Evolutionary conservation across 2,888 invertebrate species (phyloP).

Genomic region (Schizaphis graminum): DNA sequence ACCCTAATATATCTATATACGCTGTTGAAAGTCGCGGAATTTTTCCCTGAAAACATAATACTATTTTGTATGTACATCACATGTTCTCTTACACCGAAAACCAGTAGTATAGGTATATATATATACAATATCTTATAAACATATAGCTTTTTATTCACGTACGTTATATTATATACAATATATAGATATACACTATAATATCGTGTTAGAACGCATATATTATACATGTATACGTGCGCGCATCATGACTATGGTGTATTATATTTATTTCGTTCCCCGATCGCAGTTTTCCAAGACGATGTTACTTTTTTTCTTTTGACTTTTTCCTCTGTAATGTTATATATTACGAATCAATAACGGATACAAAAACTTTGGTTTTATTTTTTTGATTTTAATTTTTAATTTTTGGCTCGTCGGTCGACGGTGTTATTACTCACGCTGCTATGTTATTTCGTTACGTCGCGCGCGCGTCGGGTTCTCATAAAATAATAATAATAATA

Average conservation of each 20-base stretch:
- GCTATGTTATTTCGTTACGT: not conserved
- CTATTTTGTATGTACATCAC: not conserved
- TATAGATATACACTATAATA: not conserved
- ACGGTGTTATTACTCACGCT: not conserved
- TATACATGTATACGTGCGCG: not conserved
- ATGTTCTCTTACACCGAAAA: not conserved
- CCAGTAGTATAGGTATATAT: not conserved
- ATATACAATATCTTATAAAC: not conserved
- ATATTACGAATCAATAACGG: not conserved
- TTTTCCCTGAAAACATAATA: not conserved
- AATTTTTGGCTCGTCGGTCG: not conserved
- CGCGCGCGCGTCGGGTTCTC: not conserved
- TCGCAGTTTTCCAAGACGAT: not conserved
- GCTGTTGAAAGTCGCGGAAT: not conserved
- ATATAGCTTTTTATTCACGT: not conserved
- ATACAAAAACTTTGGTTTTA: not conserved
- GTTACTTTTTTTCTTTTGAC: not conserved
- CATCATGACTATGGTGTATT: not conserved
- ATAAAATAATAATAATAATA: not conserved
- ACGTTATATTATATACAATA: not conserved
- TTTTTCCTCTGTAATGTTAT: not conserved
- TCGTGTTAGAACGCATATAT: no score
- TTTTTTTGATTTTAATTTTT: not conserved
- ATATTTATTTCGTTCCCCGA: not conserved
- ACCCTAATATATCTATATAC: not conserved